Conservation (phyloP, 2,113 vertebrate genomes). For the Pleuronectes platessa region DNA sequence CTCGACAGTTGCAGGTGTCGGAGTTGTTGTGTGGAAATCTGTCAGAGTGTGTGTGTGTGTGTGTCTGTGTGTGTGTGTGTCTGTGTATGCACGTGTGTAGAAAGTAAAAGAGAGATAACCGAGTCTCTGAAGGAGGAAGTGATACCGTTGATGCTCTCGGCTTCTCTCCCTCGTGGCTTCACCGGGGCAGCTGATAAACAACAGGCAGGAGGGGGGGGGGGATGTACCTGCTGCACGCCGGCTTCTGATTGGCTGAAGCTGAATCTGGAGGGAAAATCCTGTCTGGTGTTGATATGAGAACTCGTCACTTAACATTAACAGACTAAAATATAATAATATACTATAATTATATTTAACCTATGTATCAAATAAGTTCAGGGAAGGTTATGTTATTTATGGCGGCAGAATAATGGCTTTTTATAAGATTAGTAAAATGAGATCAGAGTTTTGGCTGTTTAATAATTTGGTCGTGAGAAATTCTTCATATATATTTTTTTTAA, state of each 20-base stretch:
- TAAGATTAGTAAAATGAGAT: too few relatives aligned
- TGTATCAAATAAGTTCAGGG: too few relatives aligned
- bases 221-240: conserved; percentile 23
- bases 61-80: conserved; percentile 13
- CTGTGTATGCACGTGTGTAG: conserved; percentile 20
- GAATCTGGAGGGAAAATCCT: conserved; percentile 46
- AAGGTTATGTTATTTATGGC: too few relatives aligned
- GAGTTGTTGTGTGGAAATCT: not conserved
- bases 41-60: conserved; percentile 23
- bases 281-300: too few relatives aligned
- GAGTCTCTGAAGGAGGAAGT: conserved; percentile 55
- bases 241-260: conserved; percentile 51
- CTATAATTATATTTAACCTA: not conserved
- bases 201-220: not conserved
- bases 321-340: not conserved
- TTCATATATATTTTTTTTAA: too few relatives aligned
- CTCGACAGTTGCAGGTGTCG: not conserved
- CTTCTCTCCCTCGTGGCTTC: conserved; percentile 40
- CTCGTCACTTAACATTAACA: not conserved
- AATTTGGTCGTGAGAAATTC: too few relatives aligned
- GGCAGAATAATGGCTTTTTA: too few relatives aligned
- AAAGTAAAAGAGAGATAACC: not conserved
- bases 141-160: conserved; percentile 38
- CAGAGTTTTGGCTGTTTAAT: too few relatives aligned
- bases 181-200: conserved; percentile 68